Percentiles rank a stretch among this genome's conserved stretches.
Evolutionary conservation across 2,797 vertebrate genomes (phyloP).

Genomic region (Parauchenoglanis punctatus): DNA sequence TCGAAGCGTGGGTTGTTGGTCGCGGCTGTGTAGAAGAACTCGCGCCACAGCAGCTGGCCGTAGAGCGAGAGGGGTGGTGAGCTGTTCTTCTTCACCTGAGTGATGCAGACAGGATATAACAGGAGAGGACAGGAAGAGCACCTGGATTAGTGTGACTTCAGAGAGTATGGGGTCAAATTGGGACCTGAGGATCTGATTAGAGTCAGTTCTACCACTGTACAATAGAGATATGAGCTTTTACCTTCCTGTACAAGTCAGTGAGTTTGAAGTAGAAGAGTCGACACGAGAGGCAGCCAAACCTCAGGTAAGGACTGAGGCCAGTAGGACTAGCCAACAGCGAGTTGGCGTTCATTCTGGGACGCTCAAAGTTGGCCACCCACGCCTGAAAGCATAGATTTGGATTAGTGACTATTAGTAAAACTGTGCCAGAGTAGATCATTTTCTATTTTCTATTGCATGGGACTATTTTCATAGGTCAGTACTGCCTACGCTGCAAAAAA

Average conservation of each 20-base stretch:
- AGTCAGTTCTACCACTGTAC: neutral
- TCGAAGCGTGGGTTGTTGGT: conserved; percentile 80
- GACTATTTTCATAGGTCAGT: neutral
- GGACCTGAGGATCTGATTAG: neutral
- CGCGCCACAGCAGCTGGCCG: conserved; percentile 79
- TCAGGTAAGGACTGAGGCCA: conserved; percentile 93
- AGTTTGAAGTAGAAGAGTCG: conserved; percentile 97
- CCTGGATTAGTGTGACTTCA: neutral
- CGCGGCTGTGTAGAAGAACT: conserved; percentile 80
- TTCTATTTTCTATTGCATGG: neutral
- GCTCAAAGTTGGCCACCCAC: conserved; percentile 97
- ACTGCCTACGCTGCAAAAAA: neutral
- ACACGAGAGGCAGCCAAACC: conserved; percentile 95
- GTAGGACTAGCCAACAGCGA: conserved; percentile 93
- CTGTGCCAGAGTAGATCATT: neutral
- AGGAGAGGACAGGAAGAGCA: neutral
- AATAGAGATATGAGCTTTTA: conserved; percentile 50
- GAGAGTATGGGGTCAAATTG: neutral
- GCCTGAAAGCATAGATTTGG: conserved; percentile 72
- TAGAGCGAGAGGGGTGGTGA: conserved; percentile 79
- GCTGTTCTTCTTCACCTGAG: conserved; percentile 71
- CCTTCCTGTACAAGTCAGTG: conserved; percentile 95
- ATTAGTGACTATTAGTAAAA: neutral
- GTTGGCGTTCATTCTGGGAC: conserved; percentile 94
- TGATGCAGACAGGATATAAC: neutral